Evolutionary conservation across 1,140 invertebrate genomes (phyloP), one percentile per base, ranked within the genome.

Genomic region (Heliconius hermathena): DNA sequence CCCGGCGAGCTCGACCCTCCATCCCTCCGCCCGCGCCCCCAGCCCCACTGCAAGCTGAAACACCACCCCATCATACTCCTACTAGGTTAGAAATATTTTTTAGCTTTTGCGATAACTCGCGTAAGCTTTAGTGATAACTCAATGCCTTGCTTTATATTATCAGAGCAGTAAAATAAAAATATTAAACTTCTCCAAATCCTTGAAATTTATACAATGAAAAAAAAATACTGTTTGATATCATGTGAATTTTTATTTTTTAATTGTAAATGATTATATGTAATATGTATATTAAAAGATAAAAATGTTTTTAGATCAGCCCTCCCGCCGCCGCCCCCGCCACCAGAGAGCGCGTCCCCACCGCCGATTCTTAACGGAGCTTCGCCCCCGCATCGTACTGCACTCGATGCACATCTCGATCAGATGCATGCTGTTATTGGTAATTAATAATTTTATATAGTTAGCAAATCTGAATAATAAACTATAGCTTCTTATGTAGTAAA

Each of bases 291-390:
- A 29, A 66, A 26, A 66, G 11, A 29, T 66, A 16, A 29, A 20
- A 26, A 60, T 60, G 46, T 73, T 81, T 77, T 3, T 76, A 93
- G 92, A 41, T 92, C 89, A 29, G 96, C 96, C 57, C 95, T 98
- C 85, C 98, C 98, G 46, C 98, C 98, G n/a, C 98, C 98, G 3
- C 98, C 98, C 70, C 98, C 98, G 33, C 98, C 98, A 73, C 97
- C 97, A 13, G 95, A 95, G 73, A 85, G 84, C 46, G 57, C 74
- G 38, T 81, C 84, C 38, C 84, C 90, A 9, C 88, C 91, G 72
- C 93, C 94, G 20, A 78, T 86, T 9, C 78, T 89, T 33, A 91
- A 92, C 79, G 94, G 95, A 82, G 94, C 96, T 2, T 96, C 96
- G 79, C 95, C 95, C 36, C 94, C 95, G 76, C 95, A 95, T 73